Conservation (phyloP, 2,797 vertebrate genomes). For the Parauchenoglanis punctatus region DNA sequence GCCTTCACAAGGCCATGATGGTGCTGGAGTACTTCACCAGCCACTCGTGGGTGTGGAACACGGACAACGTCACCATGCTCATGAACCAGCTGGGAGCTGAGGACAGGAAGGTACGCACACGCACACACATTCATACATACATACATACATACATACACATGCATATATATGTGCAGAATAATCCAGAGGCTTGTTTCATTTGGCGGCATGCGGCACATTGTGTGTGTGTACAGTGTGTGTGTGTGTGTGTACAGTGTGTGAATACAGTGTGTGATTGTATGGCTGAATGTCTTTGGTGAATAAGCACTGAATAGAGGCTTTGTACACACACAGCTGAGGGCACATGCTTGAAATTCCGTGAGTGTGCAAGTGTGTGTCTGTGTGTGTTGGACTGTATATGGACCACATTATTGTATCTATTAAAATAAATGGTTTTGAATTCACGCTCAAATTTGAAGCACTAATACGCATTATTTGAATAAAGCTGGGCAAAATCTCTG, state of each 20-base stretch:
- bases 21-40: constrained; percentile 97
- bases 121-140: not conserved
- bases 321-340: constrained; percentile 36
- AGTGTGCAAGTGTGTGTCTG: not conserved
- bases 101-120: constrained; percentile 86
- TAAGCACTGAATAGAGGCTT: constrained; percentile 50
- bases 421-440: not conserved
- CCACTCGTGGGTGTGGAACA: constrained; percentile 97
- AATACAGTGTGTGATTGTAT: constrained; percentile 18
- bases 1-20: constrained; percentile 95
- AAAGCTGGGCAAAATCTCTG: not conserved
- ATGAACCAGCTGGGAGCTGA: constrained; percentile 87
- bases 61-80: constrained; percentile 91
- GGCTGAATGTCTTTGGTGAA: constrained; percentile 30
- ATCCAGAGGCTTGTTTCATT: not conserved
- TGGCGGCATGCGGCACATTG: constrained; percentile 23
- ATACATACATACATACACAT: not conserved
- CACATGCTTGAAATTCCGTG: constrained; percentile 34
- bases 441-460: not conserved
- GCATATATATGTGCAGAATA: constrained; percentile 11
- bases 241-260: too few relatives aligned
- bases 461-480: not conserved
- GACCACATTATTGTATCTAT: not conserved
- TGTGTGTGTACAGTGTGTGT: constrained; percentile 20
- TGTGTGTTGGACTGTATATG: not conserved